Evolutionary conservation across 1,140 invertebrate genomes (phyloP), one percentile per base, ranked within the genome.

Genomic region (Caenorhabditis remanei): DNA sequence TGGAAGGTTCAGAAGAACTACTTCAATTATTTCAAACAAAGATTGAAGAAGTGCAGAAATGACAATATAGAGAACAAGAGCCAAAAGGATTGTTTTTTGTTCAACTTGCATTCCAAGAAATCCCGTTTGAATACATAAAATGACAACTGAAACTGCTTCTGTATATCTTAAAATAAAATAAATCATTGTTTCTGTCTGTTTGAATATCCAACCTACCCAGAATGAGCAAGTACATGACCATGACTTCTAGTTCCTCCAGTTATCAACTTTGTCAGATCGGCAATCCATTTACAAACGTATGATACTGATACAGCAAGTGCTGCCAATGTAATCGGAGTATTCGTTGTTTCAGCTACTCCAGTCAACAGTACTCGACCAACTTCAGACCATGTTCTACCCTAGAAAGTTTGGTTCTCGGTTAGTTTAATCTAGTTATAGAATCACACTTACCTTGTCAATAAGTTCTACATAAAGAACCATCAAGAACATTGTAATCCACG

Each of bases 1-100:
- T 93, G 93, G 94, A 2, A 95, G 90, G 19, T 93, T 90, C 40
- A 95, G 89, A 53, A 95, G 90, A 46, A 94, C 92, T 8, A 94
- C 94, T 89, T 95, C 94, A 5, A 94, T 93, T 43, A 95, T 93
- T 91, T 95, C 94, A 88, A 94, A 94, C 91, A 95, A 94, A 19
- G 94, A 94, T 90, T 95, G 94, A 24, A 95, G 93, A 16, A 95
- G 91, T 6, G 94, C 94, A 3, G 94, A 94, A 9, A 93, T 87
- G 58, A 94, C 90, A 84, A 88, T 50, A 40, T 55, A 94, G 9
- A 94, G 89, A 9, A 95, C 93, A 21, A 95, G 93, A 56, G 93
- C 94, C 90, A 95, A 93, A 0, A 94, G 93, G 67, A 94, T 94
- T 83, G 94, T 93, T 48, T 94, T 92, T 41, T 94, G 93, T n/a